Evolutionary conservation across 2,113 vertebrate genomes (phyloP).

Genomic region (Gnathonemus longibarbis): DNA sequence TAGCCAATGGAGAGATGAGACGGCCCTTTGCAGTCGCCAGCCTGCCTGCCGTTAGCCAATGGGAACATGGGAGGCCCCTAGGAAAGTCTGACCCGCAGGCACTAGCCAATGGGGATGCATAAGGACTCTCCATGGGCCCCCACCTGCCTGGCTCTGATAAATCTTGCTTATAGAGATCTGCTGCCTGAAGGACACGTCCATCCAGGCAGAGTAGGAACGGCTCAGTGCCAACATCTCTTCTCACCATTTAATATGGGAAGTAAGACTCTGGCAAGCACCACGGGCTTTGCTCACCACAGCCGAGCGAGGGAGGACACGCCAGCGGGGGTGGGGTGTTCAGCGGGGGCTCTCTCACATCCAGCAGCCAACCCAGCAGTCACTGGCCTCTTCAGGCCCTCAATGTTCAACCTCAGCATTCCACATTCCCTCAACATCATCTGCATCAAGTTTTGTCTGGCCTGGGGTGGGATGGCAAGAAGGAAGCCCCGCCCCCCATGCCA

Average conservation of each 20-base stretch:
- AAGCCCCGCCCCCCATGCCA: neutral
- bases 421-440: neutral
- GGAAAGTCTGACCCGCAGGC: neutral
- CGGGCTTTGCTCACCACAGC: neutral
- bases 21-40: neutral
- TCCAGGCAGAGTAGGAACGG: neutral
- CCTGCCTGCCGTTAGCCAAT: neutral
- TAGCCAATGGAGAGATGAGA: neutral
- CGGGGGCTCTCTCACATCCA: neutral
- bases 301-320: neutral
- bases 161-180: neutral
- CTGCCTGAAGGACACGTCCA: neutral
- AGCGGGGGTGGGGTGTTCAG: neutral
- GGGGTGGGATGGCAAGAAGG: neutral
- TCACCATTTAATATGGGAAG: neutral
- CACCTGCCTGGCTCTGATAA: neutral
- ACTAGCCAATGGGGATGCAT: neutral
- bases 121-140: neutral
- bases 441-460: neutral
- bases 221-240: neutral
- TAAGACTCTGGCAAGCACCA: neutral
- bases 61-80: neutral
- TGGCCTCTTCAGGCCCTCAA: neutral
- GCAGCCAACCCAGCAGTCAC: neutral
- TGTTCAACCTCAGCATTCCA: neutral